phyloP scores from a whole-genome alignment of 2,113 vertebrate species.

The Mus spicilegus region DNA sequence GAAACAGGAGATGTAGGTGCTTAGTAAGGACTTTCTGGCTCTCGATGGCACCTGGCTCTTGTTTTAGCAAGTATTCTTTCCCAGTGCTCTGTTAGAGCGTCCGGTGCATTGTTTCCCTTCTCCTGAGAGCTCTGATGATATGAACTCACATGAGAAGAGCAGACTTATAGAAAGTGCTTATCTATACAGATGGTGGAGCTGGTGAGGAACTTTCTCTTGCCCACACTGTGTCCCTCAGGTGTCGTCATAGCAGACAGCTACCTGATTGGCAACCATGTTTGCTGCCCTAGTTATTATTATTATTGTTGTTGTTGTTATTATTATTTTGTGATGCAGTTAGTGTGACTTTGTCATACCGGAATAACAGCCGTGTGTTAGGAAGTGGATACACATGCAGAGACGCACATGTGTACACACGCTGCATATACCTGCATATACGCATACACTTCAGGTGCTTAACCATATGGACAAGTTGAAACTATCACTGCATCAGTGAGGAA shows the following conservation, averaged over 20 bases:
- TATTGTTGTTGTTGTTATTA: not conserved
- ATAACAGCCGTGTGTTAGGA: not conserved
- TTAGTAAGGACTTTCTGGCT: not conserved
- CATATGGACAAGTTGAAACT: not conserved
- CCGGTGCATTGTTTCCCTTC: not conserved
- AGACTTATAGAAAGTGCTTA: not conserved
- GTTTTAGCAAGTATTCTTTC: not conserved
- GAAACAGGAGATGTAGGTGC: not conserved
- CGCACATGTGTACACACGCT: no score
- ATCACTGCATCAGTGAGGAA: not conserved
- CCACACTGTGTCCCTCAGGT: not conserved
- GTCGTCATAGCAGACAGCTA: not conserved
- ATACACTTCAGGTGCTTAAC: not conserved
- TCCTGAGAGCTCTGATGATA: not conserved
- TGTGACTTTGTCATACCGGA: not conserved
- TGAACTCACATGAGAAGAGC: not conserved
- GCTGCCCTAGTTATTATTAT: not conserved
- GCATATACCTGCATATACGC: not conserved
- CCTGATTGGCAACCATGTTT: not conserved
- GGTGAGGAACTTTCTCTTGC: rapidly evolving
- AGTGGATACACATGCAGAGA: not conserved
- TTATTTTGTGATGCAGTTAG: not conserved
- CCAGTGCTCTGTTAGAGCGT: not conserved
- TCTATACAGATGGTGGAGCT: not conserved
- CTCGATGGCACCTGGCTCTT: not conserved